phyloP scores from a whole-genome alignment of 2,797 vertebrate genomes.

The Parauchenoglanis ngamensis region DNA sequence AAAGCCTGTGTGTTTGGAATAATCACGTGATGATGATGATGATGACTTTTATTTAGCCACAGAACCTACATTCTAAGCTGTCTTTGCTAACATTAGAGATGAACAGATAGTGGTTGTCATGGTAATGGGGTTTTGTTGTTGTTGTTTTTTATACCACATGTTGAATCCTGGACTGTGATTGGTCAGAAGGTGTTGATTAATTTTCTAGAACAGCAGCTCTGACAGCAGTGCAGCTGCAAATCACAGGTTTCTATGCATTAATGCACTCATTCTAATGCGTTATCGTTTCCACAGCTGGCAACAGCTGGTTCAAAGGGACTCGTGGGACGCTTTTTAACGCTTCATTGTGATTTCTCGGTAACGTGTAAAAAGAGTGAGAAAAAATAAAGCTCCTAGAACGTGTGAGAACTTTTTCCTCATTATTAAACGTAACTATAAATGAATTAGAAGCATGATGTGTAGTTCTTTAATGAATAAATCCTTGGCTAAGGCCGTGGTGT shows the following conservation, averaged over 20 bases:
- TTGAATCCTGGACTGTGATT: background rate
- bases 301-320: background rate
- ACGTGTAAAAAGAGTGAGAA: background rate
- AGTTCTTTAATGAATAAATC: background rate
- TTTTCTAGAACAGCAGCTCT: background rate
- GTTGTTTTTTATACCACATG: background rate
- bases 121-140: background rate
- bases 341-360: too few relatives aligned
- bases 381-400: background rate
- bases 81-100: background rate
- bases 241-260: background rate
- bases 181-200: background rate
- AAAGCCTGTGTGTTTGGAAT: background rate
- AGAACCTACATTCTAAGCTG: background rate
- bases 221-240: background rate
- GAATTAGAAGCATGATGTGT: background rate
- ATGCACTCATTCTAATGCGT: too few relatives aligned
- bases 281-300: background rate
- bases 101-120: background rate
- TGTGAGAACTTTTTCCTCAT: background rate
- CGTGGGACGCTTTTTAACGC: too few relatives aligned
- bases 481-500: background rate
- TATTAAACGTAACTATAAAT: background rate
- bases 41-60: background rate
- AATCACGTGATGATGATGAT: background rate